A percentile compares a stretch with the other conserved stretches of the same genome.
phyloP scores from a whole-genome alignment of 2,797 vertebrate genomes.

The Mormyrus proboscirostris region DNA sequence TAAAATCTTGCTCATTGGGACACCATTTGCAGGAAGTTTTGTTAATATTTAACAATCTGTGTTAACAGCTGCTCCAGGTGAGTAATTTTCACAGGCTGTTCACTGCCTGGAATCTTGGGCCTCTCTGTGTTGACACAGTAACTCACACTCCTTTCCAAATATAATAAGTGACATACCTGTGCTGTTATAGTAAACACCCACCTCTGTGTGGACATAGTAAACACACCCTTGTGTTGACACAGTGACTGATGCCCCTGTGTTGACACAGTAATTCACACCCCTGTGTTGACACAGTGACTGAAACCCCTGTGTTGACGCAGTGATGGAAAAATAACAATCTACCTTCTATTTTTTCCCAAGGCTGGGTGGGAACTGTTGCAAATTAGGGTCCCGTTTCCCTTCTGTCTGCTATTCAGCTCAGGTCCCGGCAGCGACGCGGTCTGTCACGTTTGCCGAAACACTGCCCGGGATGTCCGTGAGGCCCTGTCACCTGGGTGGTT shows the following conservation, averaged over 20 bases:
- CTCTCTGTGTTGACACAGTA: neutral
- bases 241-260: neutral
- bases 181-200: neutral
- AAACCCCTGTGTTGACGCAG: neutral
- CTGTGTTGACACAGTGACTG: neutral
- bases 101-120: neutral
- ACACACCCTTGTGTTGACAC: neutral
- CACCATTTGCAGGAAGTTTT: neutral
- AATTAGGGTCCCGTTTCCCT: conserved; percentile 14
- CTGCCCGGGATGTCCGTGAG: conserved; percentile 26
- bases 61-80: neutral
- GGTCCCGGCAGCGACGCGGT: neutral
- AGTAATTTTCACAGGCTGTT: neutral
- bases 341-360: neutral
- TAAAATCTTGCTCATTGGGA: neutral
- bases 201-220: neutral
- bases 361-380: neutral
- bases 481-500: conserved; percentile 31
- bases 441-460: conserved; percentile 19
- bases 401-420: conserved; percentile 14
- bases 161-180: neutral
- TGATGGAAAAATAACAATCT: neutral
- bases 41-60: conserved; percentile 3
- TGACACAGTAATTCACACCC: neutral
- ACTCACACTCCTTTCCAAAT: neutral